Evolutionary conservation across 2,797 vertebrate species (phyloP).

Genomic region (Cuniculus paca): DNA sequence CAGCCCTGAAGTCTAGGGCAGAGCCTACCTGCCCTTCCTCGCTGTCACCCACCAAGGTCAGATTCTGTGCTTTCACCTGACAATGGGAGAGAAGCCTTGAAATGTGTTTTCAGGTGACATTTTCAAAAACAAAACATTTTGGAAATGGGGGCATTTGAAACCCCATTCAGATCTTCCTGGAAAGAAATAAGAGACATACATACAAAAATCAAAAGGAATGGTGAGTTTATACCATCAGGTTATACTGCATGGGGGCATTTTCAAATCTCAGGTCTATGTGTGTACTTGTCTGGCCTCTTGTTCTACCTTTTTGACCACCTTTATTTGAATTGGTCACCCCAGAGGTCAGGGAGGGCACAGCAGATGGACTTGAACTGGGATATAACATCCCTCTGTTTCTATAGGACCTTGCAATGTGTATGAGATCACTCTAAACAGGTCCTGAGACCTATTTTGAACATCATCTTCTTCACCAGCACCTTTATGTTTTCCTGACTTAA

Average conservation of each 20-base stretch:
- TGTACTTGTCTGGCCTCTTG: background rate
- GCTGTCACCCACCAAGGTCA: background rate
- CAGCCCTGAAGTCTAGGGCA: background rate
- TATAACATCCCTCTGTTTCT: background rate
- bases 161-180: background rate
- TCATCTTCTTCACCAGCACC: background rate
- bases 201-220: background rate
- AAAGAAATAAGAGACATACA: conserved; percentile 33
- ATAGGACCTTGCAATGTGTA: background rate
- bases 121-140: conserved; percentile 15
- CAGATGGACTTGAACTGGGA: background rate
- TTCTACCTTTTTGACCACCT: background rate
- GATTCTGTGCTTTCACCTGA: background rate
- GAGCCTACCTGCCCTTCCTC: background rate
- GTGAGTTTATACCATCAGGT: background rate
- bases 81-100: background rate
- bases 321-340: background rate
- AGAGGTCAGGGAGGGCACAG: background rate
- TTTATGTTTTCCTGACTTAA: background rate
- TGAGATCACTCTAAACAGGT: background rate
- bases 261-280: background rate
- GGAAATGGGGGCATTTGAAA: background rate
- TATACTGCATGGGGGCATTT: background rate
- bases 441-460: background rate
- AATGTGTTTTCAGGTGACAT: background rate